phyloP scores from a whole-genome alignment of 2,113 vertebrate species.

The Corythornis madagascariensis region DNA sequence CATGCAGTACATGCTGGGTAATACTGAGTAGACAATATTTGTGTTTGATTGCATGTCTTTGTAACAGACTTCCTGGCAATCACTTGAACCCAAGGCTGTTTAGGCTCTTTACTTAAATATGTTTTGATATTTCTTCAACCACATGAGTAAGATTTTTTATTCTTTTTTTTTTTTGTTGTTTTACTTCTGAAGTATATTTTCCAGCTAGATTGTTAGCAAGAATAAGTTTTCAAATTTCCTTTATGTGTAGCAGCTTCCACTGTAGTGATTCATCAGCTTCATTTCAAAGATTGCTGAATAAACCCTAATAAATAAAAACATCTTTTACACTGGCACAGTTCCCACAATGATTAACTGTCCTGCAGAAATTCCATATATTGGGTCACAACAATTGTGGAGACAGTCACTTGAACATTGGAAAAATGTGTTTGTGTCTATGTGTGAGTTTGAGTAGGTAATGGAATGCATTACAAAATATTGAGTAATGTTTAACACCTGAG shows the following conservation, averaged over 20 bases:
- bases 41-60: neutral
- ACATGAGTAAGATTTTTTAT: neutral
- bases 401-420: neutral
- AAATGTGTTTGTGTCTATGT: neutral
- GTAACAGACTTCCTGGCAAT: conserved; percentile 1
- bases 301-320: neutral
- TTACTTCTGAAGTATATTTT: neutral
- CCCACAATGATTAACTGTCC: neutral
- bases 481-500: neutral
- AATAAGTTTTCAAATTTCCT: neutral
- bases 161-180: neutral
- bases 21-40: neutral
- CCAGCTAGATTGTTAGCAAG: neutral
- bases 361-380: neutral
- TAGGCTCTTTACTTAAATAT: neutral
- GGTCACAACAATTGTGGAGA: neutral
- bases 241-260: neutral
- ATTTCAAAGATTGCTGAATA: neutral
- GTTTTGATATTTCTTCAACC: neutral
- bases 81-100: neutral
- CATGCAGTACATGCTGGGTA: neutral
- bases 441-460: neutral
- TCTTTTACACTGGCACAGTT: neutral
- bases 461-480: neutral
- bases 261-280: neutral